Evolutionary conservation across 2,797 vertebrate genomes (phyloP).

Genomic region (Emys orbicularis): DNA sequence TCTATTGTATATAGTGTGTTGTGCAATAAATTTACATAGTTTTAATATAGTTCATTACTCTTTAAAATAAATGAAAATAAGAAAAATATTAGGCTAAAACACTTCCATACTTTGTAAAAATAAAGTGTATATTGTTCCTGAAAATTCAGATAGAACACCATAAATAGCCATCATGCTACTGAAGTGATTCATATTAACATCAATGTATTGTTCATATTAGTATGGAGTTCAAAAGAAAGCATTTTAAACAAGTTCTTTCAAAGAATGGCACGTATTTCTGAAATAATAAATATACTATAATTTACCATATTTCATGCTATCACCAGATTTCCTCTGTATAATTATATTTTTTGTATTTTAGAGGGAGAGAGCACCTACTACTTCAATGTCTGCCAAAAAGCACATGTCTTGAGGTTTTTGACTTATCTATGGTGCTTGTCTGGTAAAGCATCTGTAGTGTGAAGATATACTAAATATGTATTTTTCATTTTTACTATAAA

Average conservation of each 20-base stretch:
- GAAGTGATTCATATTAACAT: background rate
- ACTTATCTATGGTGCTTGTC: background rate
- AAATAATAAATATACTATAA: background rate
- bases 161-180: background rate
- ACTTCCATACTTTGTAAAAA: background rate
- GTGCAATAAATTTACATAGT: background rate
- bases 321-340: background rate
- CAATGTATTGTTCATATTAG: background rate
- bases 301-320: background rate
- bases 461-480: background rate
- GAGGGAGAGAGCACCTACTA: background rate
- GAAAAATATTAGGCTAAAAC: background rate
- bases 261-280: background rate
- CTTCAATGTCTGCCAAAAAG: background rate
- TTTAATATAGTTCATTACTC: background rate
- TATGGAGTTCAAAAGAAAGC: background rate
- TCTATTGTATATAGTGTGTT: background rate
- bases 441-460: background rate
- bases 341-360: background rate
- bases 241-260: background rate
- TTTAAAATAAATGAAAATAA: background rate
- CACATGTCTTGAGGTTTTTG: conserved; percentile 1
- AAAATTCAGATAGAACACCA: background rate
- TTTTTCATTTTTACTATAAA: background rate
- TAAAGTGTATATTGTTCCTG: background rate